Base-by-base conservation (phyloP, 2,113 vertebrate species). In the Epinephelus cyanopodus region DNA sequence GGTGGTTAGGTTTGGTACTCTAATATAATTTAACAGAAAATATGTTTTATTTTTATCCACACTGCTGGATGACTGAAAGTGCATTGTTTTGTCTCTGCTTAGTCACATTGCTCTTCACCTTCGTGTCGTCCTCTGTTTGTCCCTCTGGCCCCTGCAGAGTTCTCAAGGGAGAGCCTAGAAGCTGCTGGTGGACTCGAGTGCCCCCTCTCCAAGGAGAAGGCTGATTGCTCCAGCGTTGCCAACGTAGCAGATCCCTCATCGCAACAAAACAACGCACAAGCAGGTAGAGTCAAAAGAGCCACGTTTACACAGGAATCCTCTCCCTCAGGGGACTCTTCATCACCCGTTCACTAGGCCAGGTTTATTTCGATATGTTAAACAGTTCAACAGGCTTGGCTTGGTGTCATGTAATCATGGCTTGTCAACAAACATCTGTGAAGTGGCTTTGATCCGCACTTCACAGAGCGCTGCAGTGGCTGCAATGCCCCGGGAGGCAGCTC, bases 81-180 rank as follows among this genome's bases (percentile, higher is more conserved):
- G 2, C 10, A 15, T 27, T 42, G 54, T 25, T 27, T 57, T 18
- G 6, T 79, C 37, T 82, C 18, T 58, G 17, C 21, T 56, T 56
- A 5, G 3, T 45, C 15, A 9, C 45, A 47, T 39, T 9, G 42
- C 23, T 67, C 45, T 29, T 64, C 54, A 33, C 61, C 53, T 71
- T 15, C 58, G 45, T 56, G 17, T 82, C 23, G 8, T 67, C 64
- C 57, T 81, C 42, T 42, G 1, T 81, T 47, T 78, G 47, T 76
- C 57, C 82, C 47, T 83, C 53, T 77, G 19, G 61, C 56, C 64
- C 74, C 81, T 77, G 45, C 85, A 94, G 95, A 94, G 81, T 95
- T 95, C 87, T 95, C 95, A 0, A 94, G 91, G 78, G 94, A 94
- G 65, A 95, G 91, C 79, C 87, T 92, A 88, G 95, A 96, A 27